Evolutionary conservation across 1,140 invertebrate genomes (phyloP), one percentile per base, ranked within the genome.

Genomic region (Drosophila quadrilineata): DNA sequence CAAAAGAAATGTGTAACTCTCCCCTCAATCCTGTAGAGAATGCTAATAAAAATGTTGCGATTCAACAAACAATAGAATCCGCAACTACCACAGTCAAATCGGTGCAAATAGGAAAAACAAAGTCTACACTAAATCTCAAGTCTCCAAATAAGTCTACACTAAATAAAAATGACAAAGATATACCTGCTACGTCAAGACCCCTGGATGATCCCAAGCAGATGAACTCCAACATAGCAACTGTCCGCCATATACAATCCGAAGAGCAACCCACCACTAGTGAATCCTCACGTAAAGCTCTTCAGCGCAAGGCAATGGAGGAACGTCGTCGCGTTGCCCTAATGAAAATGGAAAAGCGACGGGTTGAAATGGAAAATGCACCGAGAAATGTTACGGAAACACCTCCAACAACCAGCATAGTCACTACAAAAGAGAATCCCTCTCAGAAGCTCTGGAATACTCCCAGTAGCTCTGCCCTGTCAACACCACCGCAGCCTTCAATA

Each of bases 201-300:
- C 33, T 64, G 6, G 8, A n/a, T 2, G 41, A 40, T 16, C 21
- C 12, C 4, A 48, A 54, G 3, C 12, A 17, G 2, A n/a, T n/a
- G n/a, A 9, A 8, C 33, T 9, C 9, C 9, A 31, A 5, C 1
- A 26, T 2, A 4, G 12, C 43, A 29, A 6, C 24, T 6, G 10
- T 3, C 3, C 0, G n/a, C n/a, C n/a, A n/a, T n/a, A n/a, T 24
- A 6, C 4, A 14, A 0, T 8, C 5, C 0, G 54, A 24, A 3
- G 71, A 80, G 19, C 24, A 40, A 9, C 84, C 84, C 4, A 76
- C 57, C 33, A 84, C 75, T 8, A 87, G 77, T 26, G 41, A 21
- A 2, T 19, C 22, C 0, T 19, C 24, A 1, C 60, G 77, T 6
- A 72, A 66, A 5, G 62, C 71, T 16, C n/a, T 74, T 3, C 17